Evolutionary conservation across 1,140 invertebrate genomes (phyloP).

Genomic region (Zaprionus taronus): DNA sequence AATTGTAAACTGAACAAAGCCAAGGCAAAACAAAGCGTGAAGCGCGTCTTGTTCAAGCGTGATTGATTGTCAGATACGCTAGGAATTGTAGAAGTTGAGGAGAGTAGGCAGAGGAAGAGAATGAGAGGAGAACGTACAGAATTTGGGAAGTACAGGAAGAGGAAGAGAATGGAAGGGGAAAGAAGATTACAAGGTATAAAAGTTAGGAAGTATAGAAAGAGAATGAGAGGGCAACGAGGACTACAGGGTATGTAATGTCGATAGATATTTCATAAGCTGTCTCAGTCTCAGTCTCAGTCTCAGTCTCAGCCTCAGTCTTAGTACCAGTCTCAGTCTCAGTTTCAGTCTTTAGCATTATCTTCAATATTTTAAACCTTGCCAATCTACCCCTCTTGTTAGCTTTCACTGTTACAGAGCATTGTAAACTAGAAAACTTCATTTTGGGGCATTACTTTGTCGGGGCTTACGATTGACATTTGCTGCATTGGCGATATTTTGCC

Average conservation of each 20-base stretch:
- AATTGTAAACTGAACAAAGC: conserved; percentile 59
- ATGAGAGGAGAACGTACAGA: neutral
- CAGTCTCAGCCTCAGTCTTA: too few relatives aligned
- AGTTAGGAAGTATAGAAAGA: neutral
- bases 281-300: too few relatives aligned
- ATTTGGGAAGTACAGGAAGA: neutral
- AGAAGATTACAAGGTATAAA: neutral
- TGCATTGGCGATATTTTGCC: conserved; percentile 43
- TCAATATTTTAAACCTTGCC: too few relatives aligned
- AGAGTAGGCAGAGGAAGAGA: neutral
- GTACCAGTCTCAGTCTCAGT: too few relatives aligned
- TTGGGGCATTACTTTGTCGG: conserved; percentile 39
- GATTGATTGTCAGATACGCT: neutral
- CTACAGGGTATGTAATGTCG: neutral
- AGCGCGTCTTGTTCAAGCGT: neutral
- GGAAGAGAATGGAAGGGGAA: neutral
- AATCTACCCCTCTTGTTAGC: neutral
- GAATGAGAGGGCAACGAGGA: neutral
- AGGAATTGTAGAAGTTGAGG: neutral
- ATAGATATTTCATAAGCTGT: too few relatives aligned
- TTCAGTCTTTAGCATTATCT: too few relatives aligned
- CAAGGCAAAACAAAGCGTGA: conserved; percentile 16
- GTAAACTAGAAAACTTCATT: conserved; percentile 29
- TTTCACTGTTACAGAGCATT: neutral
- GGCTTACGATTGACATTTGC: conserved; percentile 50